These are phyloP conservation scores for Scaptomyza tumidula DNA, from an alignment of 2,888 invertebrate species.

Conservation along the genomic window DNA sequence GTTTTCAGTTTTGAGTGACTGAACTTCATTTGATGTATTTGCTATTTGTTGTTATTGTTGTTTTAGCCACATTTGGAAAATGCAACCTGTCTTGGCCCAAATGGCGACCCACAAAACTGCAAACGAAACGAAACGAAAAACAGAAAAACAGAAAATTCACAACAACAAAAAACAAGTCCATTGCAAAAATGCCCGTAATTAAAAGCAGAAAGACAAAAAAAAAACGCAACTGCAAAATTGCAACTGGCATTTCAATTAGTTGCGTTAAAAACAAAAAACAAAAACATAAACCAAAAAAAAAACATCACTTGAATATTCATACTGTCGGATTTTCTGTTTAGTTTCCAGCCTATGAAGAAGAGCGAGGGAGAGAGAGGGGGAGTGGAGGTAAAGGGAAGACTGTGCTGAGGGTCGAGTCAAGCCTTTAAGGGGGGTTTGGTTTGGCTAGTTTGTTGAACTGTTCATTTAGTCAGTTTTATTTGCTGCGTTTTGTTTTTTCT, in stretches of 20 bases:
- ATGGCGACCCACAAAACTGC: slow-evolving; percentile 69
- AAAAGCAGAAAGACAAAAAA: slow-evolving; percentile 43
- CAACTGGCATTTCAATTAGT: slow-evolving; percentile 78
- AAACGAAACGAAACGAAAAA: neutral
- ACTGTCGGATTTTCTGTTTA: slow-evolving; percentile 50
- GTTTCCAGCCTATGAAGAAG: slow-evolving; percentile 32
- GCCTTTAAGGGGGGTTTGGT: slow-evolving; percentile 21
- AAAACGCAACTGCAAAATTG: slow-evolving; percentile 31
- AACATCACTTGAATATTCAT: slow-evolving; percentile 54
- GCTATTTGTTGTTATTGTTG: slow-evolving; percentile 31
- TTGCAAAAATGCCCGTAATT: slow-evolving; percentile 69
- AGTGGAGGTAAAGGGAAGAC: neutral
- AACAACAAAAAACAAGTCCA: slow-evolving; percentile 53
- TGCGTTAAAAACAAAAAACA: slow-evolving; percentile 45
- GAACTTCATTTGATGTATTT: slow-evolving; percentile 41
- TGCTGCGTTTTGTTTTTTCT: slow-evolving; percentile 23
- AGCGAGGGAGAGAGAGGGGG: no score
- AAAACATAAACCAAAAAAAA: slow-evolving; percentile 41
- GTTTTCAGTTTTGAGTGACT: slow-evolving; percentile 36
- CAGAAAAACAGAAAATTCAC: slow-evolving; percentile 17
- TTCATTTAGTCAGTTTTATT: slow-evolving; percentile 27
- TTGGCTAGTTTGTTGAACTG: slow-evolving; percentile 36
- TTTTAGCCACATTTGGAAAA: slow-evolving; percentile 57
- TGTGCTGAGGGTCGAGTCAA: neutral
- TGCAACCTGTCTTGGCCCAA: slow-evolving; percentile 74